Conservation (phyloP, 2,888 invertebrate species). For the Emmelina monodactyla region DNA sequence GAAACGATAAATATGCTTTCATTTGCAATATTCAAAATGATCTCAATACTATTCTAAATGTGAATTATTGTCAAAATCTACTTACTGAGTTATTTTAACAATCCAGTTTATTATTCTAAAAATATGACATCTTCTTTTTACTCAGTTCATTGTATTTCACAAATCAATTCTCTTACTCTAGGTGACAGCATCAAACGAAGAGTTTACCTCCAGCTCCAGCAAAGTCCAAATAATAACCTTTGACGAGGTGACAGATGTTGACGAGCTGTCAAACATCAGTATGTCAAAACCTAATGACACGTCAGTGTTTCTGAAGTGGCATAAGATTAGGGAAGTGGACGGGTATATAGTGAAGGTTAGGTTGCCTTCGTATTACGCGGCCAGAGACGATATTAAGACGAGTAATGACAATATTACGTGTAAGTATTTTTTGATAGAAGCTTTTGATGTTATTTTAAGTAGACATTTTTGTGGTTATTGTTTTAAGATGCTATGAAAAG, state of each 20-base stretch:
- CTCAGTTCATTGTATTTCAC: too few species aligned
- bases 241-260: conserved; percentile 71
- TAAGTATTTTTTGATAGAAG: conserved; percentile 43
- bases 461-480: too few species aligned
- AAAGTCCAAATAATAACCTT: conserved; percentile 66
- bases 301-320: conserved; percentile 70
- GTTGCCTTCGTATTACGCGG: conserved; percentile 64
- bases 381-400: conserved; percentile 42
- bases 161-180: conserved; percentile 24
- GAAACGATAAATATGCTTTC: too few species aligned
- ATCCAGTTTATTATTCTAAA: too few species aligned
- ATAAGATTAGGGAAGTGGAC: conserved; percentile 60
- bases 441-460: too few species aligned
- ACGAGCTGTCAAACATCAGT: conserved; percentile 64
- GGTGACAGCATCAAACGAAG: conserved; percentile 73
- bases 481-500: too few species aligned
- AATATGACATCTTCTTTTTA: too few species aligned
- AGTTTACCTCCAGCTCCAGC: conserved; percentile 69
- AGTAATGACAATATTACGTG: conserved; percentile 49
- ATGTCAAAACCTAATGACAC: conserved; percentile 52
- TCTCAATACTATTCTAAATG: too few species aligned
- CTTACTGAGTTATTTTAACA: too few species aligned
- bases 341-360: conserved; percentile 65
- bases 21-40: too few species aligned
- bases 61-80: too few species aligned